Evolutionary conservation across 2,797 vertebrate genomes (phyloP), one percentile per base, ranked within the genome.

Genomic region (Philypnodon macrostomus): DNA sequence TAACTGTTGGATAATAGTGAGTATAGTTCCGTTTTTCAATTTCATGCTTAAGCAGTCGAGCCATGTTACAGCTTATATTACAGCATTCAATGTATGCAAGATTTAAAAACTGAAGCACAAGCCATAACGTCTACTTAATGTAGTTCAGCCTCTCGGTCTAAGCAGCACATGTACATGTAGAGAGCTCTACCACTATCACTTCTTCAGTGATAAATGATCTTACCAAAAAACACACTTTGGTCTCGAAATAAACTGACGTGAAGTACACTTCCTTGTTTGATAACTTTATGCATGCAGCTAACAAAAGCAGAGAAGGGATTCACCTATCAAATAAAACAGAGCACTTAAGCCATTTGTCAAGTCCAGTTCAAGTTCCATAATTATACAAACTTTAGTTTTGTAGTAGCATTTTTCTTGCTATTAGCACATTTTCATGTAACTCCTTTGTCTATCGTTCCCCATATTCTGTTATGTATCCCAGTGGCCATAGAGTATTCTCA

Each of bases 31-130:
- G 64, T 74, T 83, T 75, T 77, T 75, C 66, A 80, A 75, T 83
- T 77, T 83, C 75, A 81, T 79, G 70, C 68, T 67, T 64, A 77
- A 62, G 70, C 60, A 73, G 73, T 80, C 77, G 47, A 50, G 45
- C 52, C 45, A 37, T 79, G 77, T 83, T 74, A 62, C 60, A 72
- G 64, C 49, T 56, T 67, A 47, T 70, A 74, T 71, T 79, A 75
- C 69, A 61, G 49, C 52, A 47, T 70, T 75, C 58, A 69, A 70
- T 50, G 55, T 57, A 50, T 62, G 33, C 27, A 54, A 73, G 74
- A 86, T 86, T 78, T 81, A 82, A 79, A 57, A 73, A 42, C n/a
- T 70, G 68, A 69, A 80, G 77, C 82, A 83, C 68, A 77, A 70
- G 13, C 12, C 33, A 79, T 79, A 79, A 76, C 70, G 68, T 64